Percentiles rank a stretch among this genome's conserved stretches.
These are phyloP conservation scores for Lithobius niger DNA, from an alignment of 1,140 invertebrate genomes.

Conservation along the genomic window DNA sequence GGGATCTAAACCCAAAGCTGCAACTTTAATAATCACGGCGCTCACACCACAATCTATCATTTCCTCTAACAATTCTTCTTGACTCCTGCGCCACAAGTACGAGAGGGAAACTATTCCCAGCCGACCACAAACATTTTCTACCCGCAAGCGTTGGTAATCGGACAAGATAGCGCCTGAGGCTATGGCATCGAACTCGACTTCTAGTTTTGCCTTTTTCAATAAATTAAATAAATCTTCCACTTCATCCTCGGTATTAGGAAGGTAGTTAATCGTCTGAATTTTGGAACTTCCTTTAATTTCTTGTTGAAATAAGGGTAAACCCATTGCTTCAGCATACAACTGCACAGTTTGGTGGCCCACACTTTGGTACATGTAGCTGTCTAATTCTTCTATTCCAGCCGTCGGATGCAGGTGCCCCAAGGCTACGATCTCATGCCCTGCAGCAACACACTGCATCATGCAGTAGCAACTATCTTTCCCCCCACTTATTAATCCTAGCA, in stretches of 20 bases:
- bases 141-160: conserved; percentile 91
- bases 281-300: conserved; percentile 62
- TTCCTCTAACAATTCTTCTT: conserved; percentile 85
- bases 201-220: conserved; percentile 69
- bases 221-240: conserved; percentile 94
- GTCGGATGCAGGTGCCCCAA: conserved; percentile 87
- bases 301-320: conserved; percentile 68
- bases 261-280: conserved; percentile 66
- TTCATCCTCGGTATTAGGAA: conserved; percentile 78
- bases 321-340: conserved; percentile 84
- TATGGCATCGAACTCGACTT: conserved; percentile 74
- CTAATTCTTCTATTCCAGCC: conserved; percentile 75
- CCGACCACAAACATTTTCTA: conserved; percentile 94
- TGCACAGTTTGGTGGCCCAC: conserved; percentile 91
- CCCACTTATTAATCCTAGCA: conserved; percentile 82
- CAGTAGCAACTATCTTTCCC: conserved; percentile 99
- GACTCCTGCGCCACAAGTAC: conserved; percentile 88
- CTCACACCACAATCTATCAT: conserved; percentile 88
- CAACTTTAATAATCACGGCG: conserved; percentile 94
- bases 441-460: conserved; percentile 92
- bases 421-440: conserved; percentile 91
- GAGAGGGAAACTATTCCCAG: conserved; percentile 75
- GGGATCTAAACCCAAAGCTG: conserved; percentile 71
- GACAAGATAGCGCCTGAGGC: conserved; percentile 94
- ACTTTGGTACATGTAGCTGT: conserved; percentile 99